phyloP scores from a whole-genome alignment of 1,140 invertebrate genomes.

The Lepidotrigona ventralis region DNA sequence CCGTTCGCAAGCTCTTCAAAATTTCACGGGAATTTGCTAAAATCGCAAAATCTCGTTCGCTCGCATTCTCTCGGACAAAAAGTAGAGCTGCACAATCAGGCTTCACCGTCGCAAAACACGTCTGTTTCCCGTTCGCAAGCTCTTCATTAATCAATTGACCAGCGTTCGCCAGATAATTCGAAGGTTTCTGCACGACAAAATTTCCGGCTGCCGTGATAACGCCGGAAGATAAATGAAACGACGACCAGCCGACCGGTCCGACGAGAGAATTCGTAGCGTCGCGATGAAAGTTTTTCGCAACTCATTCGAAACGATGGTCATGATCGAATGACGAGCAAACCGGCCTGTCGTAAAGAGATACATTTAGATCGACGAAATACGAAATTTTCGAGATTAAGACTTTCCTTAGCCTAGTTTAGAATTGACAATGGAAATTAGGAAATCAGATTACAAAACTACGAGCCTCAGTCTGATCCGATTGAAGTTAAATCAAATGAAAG shows the following conservation, averaged over 20 bases:
- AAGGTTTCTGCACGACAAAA: neutral
- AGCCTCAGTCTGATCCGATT: too few relatives aligned
- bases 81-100: neutral
- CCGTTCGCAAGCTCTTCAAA: too few relatives aligned
- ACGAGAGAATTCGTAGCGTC: neutral
- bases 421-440: too few relatives aligned
- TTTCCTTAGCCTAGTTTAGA: too few relatives aligned
- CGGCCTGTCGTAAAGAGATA: neutral
- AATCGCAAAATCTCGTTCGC: neutral
- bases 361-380: too few relatives aligned
- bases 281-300: neutral
- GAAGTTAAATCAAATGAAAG: too few relatives aligned
- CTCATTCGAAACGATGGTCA: neutral
- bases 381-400: too few relatives aligned
- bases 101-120: neutral
- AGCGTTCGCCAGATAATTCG: neutral
- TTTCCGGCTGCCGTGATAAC: neutral
- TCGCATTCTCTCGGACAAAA: neutral
- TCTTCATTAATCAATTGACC: neutral
- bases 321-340: neutral
- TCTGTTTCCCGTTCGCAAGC: neutral
- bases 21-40: neutral
- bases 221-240: slow-evolving; percentile 26
- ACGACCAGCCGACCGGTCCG: neutral
- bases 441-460: too few relatives aligned